Evolutionary conservation across 2,113 vertebrate genomes (phyloP).

Genomic region (Etheostoma cragini): DNA sequence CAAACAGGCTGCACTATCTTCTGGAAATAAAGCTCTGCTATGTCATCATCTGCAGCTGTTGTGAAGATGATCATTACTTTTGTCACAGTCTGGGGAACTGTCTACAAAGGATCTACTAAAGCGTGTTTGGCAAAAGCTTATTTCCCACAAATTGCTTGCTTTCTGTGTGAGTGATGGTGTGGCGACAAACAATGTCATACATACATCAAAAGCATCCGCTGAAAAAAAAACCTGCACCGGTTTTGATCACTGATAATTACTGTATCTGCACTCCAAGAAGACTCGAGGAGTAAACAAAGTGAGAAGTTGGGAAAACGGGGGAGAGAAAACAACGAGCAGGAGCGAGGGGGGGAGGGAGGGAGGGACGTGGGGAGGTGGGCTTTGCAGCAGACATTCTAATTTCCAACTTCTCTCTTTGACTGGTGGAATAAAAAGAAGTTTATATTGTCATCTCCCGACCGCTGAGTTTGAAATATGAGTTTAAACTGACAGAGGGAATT

Average conservation of each 20-base stretch:
- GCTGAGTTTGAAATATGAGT: slow-evolving; percentile 79
- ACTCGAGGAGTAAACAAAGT: slow-evolving; percentile 67
- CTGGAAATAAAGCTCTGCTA: slow-evolving; percentile 2
- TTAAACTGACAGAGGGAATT: slow-evolving; percentile 85
- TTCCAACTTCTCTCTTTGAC: slow-evolving; percentile 74
- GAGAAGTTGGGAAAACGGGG: slow-evolving; percentile 61
- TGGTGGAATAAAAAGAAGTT: slow-evolving; percentile 77
- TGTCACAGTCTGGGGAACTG: slow-evolving; percentile 34
- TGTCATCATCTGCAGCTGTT: slow-evolving; percentile 42
- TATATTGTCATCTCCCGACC: slow-evolving; percentile 74
- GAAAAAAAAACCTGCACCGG: slow-evolving; percentile 55
- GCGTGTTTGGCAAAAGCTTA: slow-evolving; percentile 40
- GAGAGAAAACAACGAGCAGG: slow-evolving; percentile 11
- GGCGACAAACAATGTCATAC: slow-evolving; percentile 60
- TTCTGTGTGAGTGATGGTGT: slow-evolving; percentile 49
- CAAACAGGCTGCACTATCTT: slow-evolving; percentile 10
- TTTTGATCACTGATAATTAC: slow-evolving; percentile 80
- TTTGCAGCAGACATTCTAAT: slow-evolving; percentile 71
- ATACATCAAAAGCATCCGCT: slow-evolving; percentile 64
- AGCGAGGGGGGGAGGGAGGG: neutral
- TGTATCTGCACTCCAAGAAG: slow-evolving; percentile 66
- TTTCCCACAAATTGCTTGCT: slow-evolving; percentile 60
- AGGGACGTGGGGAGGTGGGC: neutral
- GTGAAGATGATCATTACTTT: slow-evolving; percentile 46
- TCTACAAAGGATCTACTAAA: slow-evolving; percentile 56